A percentile compares a stretch with the other conserved stretches of the same genome.
Conservation (phyloP, 1,140 invertebrate species). For the Amphibalanus amphitrite region DNA sequence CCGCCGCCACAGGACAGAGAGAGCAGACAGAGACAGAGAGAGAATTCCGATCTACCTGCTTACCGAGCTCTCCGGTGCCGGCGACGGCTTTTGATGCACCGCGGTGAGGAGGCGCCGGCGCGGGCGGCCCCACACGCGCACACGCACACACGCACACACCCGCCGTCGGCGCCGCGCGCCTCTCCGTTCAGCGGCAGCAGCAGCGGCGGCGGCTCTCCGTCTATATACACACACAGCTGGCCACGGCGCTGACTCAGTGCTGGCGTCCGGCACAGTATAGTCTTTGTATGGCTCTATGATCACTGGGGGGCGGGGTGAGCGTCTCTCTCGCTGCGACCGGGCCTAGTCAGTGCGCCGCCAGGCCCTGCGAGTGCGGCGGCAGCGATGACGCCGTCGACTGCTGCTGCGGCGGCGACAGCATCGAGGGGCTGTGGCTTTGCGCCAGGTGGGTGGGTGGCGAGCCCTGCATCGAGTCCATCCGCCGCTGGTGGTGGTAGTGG, state of each 20-base stretch:
- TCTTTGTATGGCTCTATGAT: slow-evolving; percentile 7
- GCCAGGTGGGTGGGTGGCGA: slow-evolving; percentile 47
- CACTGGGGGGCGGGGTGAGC: slow-evolving; percentile 3
- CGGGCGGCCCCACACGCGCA: too few relatives aligned
- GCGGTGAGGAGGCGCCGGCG: not conserved
- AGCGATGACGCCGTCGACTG: not conserved
- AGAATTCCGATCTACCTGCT: not conserved
- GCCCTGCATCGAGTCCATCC: slow-evolving; percentile 43
- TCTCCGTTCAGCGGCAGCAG: too few relatives aligned
- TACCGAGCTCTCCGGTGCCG: not conserved
- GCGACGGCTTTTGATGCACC: not conserved
- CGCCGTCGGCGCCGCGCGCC: too few relatives aligned
- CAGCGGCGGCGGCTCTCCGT: not conserved
- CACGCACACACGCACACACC: not conserved
- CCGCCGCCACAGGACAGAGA: not conserved
- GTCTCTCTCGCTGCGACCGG: slow-evolving; percentile 7
- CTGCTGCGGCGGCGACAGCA: slow-evolving; percentile 50
- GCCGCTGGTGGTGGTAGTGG: slow-evolving; percentile 27
- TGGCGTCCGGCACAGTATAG: slow-evolving; percentile 9
- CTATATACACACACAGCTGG: not conserved
- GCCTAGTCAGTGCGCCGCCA: slow-evolving; percentile 68
- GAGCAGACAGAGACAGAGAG: too few relatives aligned
- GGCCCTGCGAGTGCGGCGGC: slow-evolving; percentile 36
- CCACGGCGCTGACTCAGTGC: not conserved
- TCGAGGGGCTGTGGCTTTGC: slow-evolving; percentile 57